Evolutionary conservation across 2,113 vertebrate genomes (phyloP).

Genomic region (Manacus vitellinus): DNA sequence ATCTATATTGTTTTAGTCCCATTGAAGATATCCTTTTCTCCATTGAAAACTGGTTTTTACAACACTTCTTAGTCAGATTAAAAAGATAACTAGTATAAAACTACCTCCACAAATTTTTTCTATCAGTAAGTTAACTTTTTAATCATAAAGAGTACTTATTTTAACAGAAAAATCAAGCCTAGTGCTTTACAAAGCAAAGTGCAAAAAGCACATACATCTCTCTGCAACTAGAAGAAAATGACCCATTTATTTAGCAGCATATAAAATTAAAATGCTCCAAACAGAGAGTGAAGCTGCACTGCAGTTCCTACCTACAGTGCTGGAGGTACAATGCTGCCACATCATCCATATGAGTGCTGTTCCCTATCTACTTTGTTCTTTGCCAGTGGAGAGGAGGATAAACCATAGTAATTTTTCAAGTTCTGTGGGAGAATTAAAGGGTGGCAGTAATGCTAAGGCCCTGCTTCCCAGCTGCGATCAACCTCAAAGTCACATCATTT

Average conservation of each 20-base stretch:
- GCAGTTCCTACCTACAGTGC: not conserved
- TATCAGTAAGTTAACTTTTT: not conserved
- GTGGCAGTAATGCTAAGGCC: not conserved
- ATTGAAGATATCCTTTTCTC: not conserved
- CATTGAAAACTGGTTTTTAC: not conserved
- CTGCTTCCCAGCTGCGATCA: not conserved
- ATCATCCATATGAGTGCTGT: rapidly evolving
- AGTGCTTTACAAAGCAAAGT: not conserved
- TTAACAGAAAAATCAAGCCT: not conserved
- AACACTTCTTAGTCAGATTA: not conserved
- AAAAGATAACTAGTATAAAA: not conserved
- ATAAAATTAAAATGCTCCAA: not conserved
- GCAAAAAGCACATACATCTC: not conserved
- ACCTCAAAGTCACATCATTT: not conserved
- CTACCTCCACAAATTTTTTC: not conserved
- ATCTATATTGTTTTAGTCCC: not conserved
- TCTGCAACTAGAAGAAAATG: not conserved
- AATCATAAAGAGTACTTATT: not conserved
- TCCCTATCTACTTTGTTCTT: not conserved
- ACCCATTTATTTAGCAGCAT: not conserved
- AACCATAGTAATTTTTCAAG: not conserved
- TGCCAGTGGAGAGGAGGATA: not conserved
- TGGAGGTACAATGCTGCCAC: not conserved
- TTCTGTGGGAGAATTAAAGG: not conserved
- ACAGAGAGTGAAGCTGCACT: not conserved